These are phyloP conservation scores for Wasmannia auropunctata DNA, from an alignment of 1,140 invertebrate genomes.

Conservation along the genomic window DNA sequence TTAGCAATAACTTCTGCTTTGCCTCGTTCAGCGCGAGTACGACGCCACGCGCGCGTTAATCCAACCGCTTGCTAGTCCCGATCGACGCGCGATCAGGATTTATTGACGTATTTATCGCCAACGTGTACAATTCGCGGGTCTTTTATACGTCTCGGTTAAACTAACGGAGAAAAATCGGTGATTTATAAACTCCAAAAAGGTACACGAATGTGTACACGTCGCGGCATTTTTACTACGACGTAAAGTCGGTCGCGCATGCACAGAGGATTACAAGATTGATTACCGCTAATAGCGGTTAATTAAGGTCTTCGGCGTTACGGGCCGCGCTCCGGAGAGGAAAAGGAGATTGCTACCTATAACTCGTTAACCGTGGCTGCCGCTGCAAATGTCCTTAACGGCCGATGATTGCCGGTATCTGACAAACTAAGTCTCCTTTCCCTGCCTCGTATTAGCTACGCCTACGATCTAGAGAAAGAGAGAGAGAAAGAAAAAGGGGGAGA, in stretches of 20 bases:
- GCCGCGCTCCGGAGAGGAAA: slow-evolving; percentile 11
- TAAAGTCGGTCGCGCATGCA: not conserved
- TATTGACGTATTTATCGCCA: not conserved
- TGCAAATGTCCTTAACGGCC: slow-evolving; percentile 31
- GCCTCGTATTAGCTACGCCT: not conserved
- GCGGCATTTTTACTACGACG: not conserved
- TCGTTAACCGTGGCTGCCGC: slow-evolving; percentile 32
- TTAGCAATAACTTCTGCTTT: slow-evolving; percentile 12
- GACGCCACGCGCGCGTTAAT: not conserved
- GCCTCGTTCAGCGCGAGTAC: not conserved
- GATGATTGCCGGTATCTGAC: slow-evolving; percentile 42
- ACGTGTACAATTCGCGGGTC: not conserved
- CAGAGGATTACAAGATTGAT: not conserved
- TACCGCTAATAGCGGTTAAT: not conserved
- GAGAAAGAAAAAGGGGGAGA: not conserved
- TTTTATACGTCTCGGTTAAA: not conserved
- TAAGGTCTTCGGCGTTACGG: not conserved
- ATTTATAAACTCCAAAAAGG: not conserved
- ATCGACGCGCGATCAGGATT: not conserved
- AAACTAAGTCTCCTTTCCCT: slow-evolving; percentile 18
- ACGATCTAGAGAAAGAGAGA: not conserved
- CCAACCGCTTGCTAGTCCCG: not conserved
- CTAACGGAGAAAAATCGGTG: not conserved
- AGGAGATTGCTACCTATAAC: slow-evolving; percentile 34
- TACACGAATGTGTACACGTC: not conserved